Percentiles rank a stretch among this genome's conserved stretches.
Conservation (phyloP, 1,140 invertebrate genomes). For the Caenorhabditis briggsae region DNA sequence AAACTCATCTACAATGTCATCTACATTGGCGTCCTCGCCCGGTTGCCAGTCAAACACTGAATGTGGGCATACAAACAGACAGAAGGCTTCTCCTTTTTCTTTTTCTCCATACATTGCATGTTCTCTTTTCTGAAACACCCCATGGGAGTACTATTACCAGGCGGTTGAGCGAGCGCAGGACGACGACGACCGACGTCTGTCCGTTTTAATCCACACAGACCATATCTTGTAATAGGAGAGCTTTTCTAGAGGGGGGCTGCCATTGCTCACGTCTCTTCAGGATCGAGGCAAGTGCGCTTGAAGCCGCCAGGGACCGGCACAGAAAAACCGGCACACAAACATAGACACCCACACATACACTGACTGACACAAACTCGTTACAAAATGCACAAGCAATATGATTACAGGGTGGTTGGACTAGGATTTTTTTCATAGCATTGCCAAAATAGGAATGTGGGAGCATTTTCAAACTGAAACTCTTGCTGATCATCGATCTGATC, state of each 20-base stretch:
- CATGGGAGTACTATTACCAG: conserved; percentile 63
- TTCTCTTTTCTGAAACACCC: conserved; percentile 47
- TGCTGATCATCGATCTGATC: conserved; percentile 20
- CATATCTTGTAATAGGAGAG: conserved; percentile 62
- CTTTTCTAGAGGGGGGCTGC: background rate
- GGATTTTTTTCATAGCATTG: too few species aligned
- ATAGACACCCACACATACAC: background rate
- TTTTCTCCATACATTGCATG: conserved; percentile 38
- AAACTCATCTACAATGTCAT: conserved; percentile 55
- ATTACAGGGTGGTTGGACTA: background rate
- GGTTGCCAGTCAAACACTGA: conserved; percentile 49
- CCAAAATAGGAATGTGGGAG: too few species aligned
- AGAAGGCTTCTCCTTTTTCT: conserved; percentile 20
- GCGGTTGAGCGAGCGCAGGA: conserved; percentile 26
- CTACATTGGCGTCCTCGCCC: conserved; percentile 7
- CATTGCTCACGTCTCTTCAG: conserved; percentile 3
- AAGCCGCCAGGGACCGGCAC: conserved; percentile 45
- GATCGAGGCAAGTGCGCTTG: conserved; percentile 51
- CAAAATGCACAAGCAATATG: conserved; percentile 30
- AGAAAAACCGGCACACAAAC: conserved; percentile 22
- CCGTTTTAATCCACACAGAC: conserved; percentile 62
- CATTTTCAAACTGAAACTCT: background rate
- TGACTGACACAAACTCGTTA: too few species aligned
- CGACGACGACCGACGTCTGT: background rate
- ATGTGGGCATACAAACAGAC: conserved; percentile 51